phyloP scores from a whole-genome alignment of 1,140 invertebrate species.

The Nephila pilipes region DNA sequence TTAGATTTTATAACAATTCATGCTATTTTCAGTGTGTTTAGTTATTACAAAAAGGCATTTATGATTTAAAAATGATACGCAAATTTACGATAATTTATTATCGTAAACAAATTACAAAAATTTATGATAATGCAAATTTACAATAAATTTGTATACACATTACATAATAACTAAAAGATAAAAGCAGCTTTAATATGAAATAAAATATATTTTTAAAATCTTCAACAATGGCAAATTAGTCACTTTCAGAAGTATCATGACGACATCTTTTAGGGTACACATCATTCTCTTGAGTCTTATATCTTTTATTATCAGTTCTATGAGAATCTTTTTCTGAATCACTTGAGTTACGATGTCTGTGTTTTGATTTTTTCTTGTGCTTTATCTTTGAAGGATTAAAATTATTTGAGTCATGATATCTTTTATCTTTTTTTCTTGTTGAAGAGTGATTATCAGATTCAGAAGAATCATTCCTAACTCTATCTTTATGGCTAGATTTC shows the following conservation, averaged over 20 bases:
- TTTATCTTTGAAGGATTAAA: not conserved
- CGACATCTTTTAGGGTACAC: not conserved
- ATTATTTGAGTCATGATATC: not conserved
- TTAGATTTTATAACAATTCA: too few species aligned
- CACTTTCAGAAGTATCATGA: constrained; percentile 40
- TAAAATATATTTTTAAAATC: too few species aligned
- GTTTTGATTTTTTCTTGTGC: constrained; percentile 3
- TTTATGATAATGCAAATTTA: too few species aligned
- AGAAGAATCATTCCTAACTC: not conserved
- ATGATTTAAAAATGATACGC: too few species aligned
- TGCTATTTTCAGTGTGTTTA: too few species aligned
- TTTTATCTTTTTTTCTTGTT: not conserved
- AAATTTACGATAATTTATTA: too few species aligned
- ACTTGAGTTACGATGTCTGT: not conserved
- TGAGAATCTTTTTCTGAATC: not conserved
- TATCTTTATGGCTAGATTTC: not conserved
- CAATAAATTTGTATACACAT: too few species aligned
- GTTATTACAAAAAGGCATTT: too few species aligned
- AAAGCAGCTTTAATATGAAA: too few species aligned
- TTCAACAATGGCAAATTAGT: not conserved
- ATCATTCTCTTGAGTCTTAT: not conserved
- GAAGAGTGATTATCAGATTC: not conserved
- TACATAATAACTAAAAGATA: too few species aligned
- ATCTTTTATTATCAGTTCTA: not conserved
- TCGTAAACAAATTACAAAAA: too few species aligned